Evolutionary conservation across 2,888 invertebrate species (phyloP), one percentile per base, ranked within the genome.

Genomic region (Electrophaes corylata): DNA sequence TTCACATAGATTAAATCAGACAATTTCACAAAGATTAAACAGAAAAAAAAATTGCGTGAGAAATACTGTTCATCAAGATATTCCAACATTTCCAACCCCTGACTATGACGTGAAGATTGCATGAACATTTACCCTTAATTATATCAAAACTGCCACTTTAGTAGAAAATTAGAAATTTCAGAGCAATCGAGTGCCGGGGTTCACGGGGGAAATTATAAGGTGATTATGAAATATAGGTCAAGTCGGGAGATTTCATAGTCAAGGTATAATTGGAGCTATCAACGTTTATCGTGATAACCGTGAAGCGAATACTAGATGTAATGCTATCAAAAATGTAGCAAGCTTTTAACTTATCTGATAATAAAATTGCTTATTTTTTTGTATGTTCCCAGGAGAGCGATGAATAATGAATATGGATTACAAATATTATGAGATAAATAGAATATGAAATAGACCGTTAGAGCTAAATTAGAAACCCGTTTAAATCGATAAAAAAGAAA

Each of bases 91-190:
- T 6, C 26, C 10, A 29, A 29, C 26, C 26, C 10, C 6, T 29
- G 26, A 29, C 8, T 29, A 41, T 35, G 33, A 14, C 23, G 10
- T 40, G 11, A 29, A 18, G 12, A 19, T 37, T n/a, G 37, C 52
- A 31, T 18, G 45, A 55, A 62, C 56, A 58, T 50, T 40, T 29
- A 62, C 40, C 43, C 61, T 43, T 64, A 66, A 66, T 66, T 62
- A 65, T 57, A 54, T 61, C 41, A 58, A 66, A 66, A 62, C 56
- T 55, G 62, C 63, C 66, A 69, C 69, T 69, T 63, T 62, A 65
- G 60, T 50, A 57, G 61, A 49, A 57, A 66, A 67, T 59, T 66
- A 65, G 67, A 64, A 65, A 67, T 67, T 66, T 62, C 57, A 52
- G 58, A n/a, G 56, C 60, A 60, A 68, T 69, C 62, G 58, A 55